Evolutionary conservation across 2,797 vertebrate species (phyloP).

Genomic region (Acanthurus tractus): DNA sequence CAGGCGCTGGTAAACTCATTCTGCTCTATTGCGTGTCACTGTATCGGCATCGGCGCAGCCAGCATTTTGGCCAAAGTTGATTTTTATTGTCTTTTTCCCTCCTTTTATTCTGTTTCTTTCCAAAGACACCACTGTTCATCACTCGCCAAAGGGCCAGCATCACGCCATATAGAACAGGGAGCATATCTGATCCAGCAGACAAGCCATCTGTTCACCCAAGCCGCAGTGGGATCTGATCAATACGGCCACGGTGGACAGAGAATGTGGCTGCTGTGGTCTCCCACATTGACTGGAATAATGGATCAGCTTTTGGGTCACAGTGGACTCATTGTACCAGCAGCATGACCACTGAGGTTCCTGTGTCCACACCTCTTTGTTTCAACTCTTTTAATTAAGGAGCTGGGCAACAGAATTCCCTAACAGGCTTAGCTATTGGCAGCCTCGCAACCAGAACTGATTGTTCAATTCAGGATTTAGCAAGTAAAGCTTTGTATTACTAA

Average conservation of each 20-base stretch:
- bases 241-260: conserved; percentile 68
- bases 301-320: conserved; percentile 80
- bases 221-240: conserved; percentile 79
- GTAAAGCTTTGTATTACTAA: conserved; percentile 70
- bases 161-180: conserved; percentile 14
- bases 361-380: conserved; percentile 78
- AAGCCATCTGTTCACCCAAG: conserved; percentile 79
- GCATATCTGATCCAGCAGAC: conserved; percentile 62
- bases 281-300: conserved; percentile 81
- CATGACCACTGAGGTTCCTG: conserved; percentile 77
- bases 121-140: conserved; percentile 40
- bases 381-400: conserved; percentile 83
- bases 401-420: conserved; percentile 78
- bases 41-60: conserved; percentile 24
- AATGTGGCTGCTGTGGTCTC: conserved; percentile 69
- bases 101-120: conserved; percentile 17
- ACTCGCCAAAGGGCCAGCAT: conserved; percentile 36
- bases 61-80: not conserved
- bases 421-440: conserved; percentile 81
- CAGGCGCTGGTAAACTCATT: not conserved
- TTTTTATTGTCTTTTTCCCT: conserved; percentile 25
- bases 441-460: conserved; percentile 73
- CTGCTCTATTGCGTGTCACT: conserved; percentile 5
- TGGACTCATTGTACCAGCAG: conserved; percentile 80
- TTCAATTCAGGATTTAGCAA: conserved; percentile 76